Base-by-base conservation (phyloP, 2,797 vertebrate genomes). In the Nothura maculosa region DNA sequence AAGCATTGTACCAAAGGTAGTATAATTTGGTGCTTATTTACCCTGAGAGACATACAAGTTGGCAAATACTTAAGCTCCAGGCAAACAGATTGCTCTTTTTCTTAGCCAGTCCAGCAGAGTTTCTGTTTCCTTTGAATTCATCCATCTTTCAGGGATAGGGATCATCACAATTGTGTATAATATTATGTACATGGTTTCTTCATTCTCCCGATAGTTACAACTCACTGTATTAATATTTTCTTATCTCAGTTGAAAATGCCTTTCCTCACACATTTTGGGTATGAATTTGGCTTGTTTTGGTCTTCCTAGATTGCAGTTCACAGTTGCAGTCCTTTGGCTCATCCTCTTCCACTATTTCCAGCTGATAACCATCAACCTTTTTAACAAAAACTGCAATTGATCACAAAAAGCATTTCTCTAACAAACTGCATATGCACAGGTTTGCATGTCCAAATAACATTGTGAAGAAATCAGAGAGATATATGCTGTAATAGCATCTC, bases 1-100 rank as follows among this genome's bases (percentile, higher is more conserved):
- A 28, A 1, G 12, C 12, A 18, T 84, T 45, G 21, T 6, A 85
- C 47, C 20, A 69, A 22, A 66, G 12, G 13, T 40, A 6, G 47
- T 58, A 30, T 1, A 62, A 43, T 7, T 40, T 0, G 1, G 5
- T 4, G 1, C 16, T 43, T 34, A 9, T 38, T 85, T 68, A 52
- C 24, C 14, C 1, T 42, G 19, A 81, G 21, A 70, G 24, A 34
- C 3, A 62, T 69, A 47, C 19, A 60, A 25, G 28, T 42, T 20
- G 20, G 18, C 30, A 55, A 55, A 55, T 18, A 19, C 6, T 4
- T 52, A 17, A 6, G 7, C 6, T 19, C 21, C 14, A 72, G 36
- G 24, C 32, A 48, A 74, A 57, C 11, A 48, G 27, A 40, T 47
- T 85, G 73, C 74, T 60, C 38, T 67, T 57, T 45, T 60, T 63